Conservation (phyloP, 2,888 invertebrate genomes). For the Eumerus sabulonum region DNA sequence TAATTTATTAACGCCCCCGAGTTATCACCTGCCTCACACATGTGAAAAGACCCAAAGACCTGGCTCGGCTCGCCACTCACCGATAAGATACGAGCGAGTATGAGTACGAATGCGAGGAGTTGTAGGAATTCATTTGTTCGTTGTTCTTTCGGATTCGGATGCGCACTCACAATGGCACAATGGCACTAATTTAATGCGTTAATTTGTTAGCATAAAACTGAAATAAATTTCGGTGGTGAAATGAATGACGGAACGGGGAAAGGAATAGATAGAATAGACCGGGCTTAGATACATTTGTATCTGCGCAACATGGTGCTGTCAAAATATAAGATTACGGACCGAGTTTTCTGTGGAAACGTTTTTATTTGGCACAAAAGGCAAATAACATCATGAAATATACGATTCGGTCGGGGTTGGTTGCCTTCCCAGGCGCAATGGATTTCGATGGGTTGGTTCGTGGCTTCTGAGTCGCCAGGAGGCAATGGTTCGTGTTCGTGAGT, state of each 20-base stretch:
- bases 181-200: constrained; percentile 67
- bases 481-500: no score
- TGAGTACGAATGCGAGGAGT: constrained; percentile 15
- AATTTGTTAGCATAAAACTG: constrained; percentile 74
- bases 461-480: no score
- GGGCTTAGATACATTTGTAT: not conserved
- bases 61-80: not conserved
- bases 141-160: constrained; percentile 38
- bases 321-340: constrained; percentile 59
- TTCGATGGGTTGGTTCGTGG: no score
- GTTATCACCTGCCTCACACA: constrained; percentile 69
- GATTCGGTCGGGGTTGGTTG: constrained; percentile 41
- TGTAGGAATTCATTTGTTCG: constrained; percentile 49
- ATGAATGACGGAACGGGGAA: constrained; percentile 5
- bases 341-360: constrained; percentile 39
- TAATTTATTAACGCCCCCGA: constrained; percentile 69
- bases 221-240: constrained; percentile 73
- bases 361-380: constrained; percentile 44
- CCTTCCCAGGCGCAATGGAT: not conserved
- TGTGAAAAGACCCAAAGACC: constrained; percentile 42
- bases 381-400: constrained; percentile 35
- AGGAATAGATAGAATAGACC: not conserved
- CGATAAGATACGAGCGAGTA: constrained; percentile 49
- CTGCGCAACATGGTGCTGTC: constrained; percentile 30
- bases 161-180: constrained; percentile 46